A percentile compares a stretch with the other conserved stretches of the same genome.
These are phyloP conservation scores for Furcifer pardalis DNA, from an alignment of 2,797 vertebrate species.

Conservation along the genomic window DNA sequence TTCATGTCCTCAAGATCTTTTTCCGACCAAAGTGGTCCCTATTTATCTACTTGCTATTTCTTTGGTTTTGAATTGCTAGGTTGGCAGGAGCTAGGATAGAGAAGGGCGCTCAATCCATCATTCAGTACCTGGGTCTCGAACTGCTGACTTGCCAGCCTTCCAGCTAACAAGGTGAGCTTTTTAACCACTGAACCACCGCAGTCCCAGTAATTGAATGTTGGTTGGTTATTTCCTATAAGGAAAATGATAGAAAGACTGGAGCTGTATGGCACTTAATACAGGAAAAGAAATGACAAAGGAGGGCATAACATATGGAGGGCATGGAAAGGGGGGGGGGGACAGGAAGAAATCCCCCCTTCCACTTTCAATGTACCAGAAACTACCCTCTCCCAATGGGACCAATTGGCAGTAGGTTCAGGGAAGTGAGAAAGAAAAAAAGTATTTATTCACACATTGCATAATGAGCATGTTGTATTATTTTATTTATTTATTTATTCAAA, in stretches of 20 bases:
- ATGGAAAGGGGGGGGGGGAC: neutral
- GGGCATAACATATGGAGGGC: neutral
- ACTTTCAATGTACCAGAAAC: neutral
- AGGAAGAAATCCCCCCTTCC: neutral
- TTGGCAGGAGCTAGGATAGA: too few species aligned
- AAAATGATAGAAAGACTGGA: neutral
- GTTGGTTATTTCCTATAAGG: neutral
- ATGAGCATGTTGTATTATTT: neutral
- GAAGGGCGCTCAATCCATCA: too few species aligned
- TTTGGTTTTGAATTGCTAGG: too few species aligned
- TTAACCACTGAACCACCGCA: too few species aligned
- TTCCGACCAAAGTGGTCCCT: too few species aligned
- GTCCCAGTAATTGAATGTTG: too few species aligned
- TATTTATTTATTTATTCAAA: too few species aligned
- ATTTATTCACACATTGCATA: neutral
- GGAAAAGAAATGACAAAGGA: neutral
- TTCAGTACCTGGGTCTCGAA: too few species aligned
- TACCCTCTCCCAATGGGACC: neutral
- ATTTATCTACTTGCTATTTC: too few species aligned
- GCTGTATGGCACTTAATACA: neutral
- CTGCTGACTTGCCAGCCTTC: too few species aligned
- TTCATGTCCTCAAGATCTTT: too few species aligned
- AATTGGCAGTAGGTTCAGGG: neutral
- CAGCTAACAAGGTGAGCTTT: too few species aligned
- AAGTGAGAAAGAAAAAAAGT: neutral